These are phyloP conservation scores for Frankliniella fusca DNA, from an alignment of 2,888 invertebrate species.

Conservation along the genomic window DNA sequence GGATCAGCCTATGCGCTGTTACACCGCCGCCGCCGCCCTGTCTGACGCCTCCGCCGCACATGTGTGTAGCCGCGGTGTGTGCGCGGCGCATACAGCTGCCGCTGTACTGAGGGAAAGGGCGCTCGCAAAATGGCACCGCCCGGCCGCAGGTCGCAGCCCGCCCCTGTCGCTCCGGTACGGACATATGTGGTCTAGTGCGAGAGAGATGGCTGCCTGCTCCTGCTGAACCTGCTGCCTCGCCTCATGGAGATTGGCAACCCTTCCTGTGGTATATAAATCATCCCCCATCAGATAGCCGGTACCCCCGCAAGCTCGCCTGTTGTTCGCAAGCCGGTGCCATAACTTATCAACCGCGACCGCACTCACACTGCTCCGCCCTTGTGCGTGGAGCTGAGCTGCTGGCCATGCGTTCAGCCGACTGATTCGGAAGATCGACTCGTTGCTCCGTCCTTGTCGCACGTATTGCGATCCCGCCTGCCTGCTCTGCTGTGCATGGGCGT, in stretches of 20 bases:
- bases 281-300: not conserved
- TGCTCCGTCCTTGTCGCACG: no score
- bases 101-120: no score
- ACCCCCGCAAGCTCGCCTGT: not conserved
- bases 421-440: no score
- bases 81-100: no score
- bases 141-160: no score
- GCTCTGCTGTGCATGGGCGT: no score
- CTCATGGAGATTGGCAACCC: conserved; percentile 18
- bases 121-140: no score
- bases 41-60: not conserved
- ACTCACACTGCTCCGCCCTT: not conserved
- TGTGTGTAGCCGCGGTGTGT: no score
- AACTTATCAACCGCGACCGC: conserved; percentile 11
- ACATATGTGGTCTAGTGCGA: not conserved
- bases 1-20: no score
- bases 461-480: no score
- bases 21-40: not conserved
- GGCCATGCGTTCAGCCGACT: not conserved
- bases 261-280: conserved; percentile 12
- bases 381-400: not conserved
- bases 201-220: not conserved
- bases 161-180: no score
- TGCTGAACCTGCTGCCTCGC: not conserved
- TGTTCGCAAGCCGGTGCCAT: not conserved